Evolutionary conservation across 2,113 vertebrate genomes (phyloP).

Genomic region (Falco punctatus): DNA sequence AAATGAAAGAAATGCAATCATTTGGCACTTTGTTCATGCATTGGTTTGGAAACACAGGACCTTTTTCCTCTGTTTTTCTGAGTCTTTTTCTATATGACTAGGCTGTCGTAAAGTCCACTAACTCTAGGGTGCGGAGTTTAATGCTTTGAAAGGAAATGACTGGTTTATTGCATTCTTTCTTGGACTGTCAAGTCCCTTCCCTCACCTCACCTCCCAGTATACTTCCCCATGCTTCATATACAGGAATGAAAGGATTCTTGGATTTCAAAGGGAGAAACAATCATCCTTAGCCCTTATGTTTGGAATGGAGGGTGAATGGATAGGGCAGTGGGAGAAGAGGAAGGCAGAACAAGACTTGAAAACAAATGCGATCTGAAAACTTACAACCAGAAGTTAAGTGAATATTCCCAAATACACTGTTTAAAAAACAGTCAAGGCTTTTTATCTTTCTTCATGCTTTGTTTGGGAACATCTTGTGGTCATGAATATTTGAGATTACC

Average conservation of each 20-base stretch:
- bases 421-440: background rate
- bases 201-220: background rate
- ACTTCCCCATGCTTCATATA: background rate
- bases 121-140: background rate
- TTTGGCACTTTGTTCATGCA: conserved; percentile 8
- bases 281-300: background rate
- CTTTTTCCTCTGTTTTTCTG: background rate
- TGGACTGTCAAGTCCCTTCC: background rate
- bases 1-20: conserved; percentile 42
- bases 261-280: background rate
- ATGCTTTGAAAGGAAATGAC: conserved; percentile 5
- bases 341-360: background rate
- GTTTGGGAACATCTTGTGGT: background rate
- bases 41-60: background rate
- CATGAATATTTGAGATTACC: background rate
- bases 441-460: background rate
- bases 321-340: background rate
- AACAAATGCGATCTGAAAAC: background rate
- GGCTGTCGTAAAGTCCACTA: background rate
- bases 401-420: background rate
- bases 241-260: background rate
- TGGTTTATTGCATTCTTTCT: background rate
- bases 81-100: background rate
- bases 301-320: background rate
- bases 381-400: background rate